Conservation (phyloP, 2,888 invertebrate genomes). For the Drosophila yooni region DNA sequence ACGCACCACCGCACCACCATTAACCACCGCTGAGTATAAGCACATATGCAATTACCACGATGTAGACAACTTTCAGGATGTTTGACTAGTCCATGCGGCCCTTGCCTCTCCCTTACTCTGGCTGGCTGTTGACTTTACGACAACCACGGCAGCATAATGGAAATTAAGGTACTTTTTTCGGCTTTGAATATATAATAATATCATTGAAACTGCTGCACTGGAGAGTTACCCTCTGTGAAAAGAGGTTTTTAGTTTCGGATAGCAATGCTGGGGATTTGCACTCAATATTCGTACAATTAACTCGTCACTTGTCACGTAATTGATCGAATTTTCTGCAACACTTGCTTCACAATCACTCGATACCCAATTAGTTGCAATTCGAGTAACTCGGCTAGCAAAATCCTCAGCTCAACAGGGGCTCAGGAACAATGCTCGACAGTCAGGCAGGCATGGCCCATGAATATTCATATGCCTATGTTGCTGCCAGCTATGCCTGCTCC, state of each 20-base stretch:
- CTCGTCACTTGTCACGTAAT: constrained; percentile 21
- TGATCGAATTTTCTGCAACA: constrained; percentile 31
- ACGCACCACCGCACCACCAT: constrained; percentile 8
- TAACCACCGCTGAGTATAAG: constrained; percentile 6
- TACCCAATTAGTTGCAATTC: constrained; percentile 46
- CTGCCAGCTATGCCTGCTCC: not conserved
- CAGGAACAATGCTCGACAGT: constrained; percentile 6
- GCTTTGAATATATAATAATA: constrained; percentile 1
- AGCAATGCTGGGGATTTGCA: not conserved
- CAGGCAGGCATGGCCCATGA: constrained; percentile 24
- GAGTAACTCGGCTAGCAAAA: constrained; percentile 4
- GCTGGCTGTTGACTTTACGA: constrained; percentile 10
- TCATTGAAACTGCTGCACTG: not conserved
- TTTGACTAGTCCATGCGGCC: constrained; percentile 13
- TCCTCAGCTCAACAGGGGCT: constrained; percentile 1
- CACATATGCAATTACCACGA: constrained; percentile 31
- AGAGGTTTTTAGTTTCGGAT: not conserved
- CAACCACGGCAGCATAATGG: constrained; percentile 14
- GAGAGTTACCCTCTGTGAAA: not conserved
- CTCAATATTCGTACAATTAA: constrained; percentile 4
- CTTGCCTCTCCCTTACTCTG: not conserved
- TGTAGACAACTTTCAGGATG: constrained; percentile 20
- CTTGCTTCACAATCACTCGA: constrained; percentile 23
- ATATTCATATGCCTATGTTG: constrained; percentile 36
- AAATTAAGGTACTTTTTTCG: constrained; percentile 15